phyloP scores from a whole-genome alignment of 2,888 invertebrate species.

The Brassicogethes aeneus region DNA sequence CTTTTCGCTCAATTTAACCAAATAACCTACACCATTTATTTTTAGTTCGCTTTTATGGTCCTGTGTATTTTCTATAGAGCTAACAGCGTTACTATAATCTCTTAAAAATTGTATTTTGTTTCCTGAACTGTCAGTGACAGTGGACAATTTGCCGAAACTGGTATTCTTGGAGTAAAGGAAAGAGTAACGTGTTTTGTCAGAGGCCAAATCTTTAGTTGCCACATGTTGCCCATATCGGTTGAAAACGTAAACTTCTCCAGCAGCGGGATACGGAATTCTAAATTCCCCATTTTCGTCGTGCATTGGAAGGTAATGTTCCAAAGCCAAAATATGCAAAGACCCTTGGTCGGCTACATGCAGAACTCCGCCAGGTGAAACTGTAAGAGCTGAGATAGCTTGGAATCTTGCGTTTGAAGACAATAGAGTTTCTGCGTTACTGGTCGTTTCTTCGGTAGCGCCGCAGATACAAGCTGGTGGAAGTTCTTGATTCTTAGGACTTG shows the following conservation, averaged over 20 bases:
- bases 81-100: constrained; percentile 87
- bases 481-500: constrained; percentile 37
- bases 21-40: constrained; percentile 86
- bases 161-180: constrained; percentile 96
- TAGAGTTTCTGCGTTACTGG: constrained; percentile 74
- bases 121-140: constrained; percentile 89
- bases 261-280: constrained; percentile 87
- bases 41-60: constrained; percentile 87
- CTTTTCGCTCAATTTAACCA: constrained; percentile 81
- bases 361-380: constrained; percentile 93
- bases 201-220: constrained; percentile 87
- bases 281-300: constrained; percentile 87
- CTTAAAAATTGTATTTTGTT: constrained; percentile 85
- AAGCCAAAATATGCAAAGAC: constrained; percentile 71
- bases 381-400: constrained; percentile 72
- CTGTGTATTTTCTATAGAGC: constrained; percentile 89
- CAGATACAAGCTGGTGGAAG: constrained; percentile 34
- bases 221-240: constrained; percentile 92
- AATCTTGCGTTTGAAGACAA: constrained; percentile 86
- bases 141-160: constrained; percentile 87
- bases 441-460: constrained; percentile 46
- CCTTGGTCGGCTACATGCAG: constrained; percentile 94
- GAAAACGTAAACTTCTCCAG: constrained; percentile 89
- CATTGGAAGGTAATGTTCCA: constrained; percentile 79
- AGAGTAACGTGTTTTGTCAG: constrained; percentile 89